Evolutionary conservation across 2,113 vertebrate genomes (phyloP).

Genomic region (Sminthopsis crassicaudata): DNA sequence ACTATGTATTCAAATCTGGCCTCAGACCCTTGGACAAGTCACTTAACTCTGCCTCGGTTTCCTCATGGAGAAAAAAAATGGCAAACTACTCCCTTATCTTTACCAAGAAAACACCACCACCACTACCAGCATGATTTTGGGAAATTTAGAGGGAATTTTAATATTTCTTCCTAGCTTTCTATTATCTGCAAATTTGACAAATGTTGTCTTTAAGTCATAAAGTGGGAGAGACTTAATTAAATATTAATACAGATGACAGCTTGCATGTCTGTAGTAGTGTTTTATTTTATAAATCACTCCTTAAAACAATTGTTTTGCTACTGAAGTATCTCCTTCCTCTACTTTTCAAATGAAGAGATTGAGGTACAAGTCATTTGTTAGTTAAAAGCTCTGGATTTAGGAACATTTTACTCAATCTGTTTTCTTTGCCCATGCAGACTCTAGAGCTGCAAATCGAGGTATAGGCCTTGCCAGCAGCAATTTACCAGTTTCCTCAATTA

Average conservation of each 20-base stretch:
- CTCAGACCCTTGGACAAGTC: no score
- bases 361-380: not conserved
- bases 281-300: not conserved
- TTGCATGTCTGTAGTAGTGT: not conserved
- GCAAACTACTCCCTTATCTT: no score
- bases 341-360: not conserved
- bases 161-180: not conserved
- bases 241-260: not conserved
- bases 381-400: not conserved
- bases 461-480: constrained; percentile 39
- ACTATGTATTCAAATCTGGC: no score
- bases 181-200: not conserved
- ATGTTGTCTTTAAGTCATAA: not conserved
- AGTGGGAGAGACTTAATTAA: not conserved
- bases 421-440: constrained; percentile 24
- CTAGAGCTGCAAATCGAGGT: constrained; percentile 54
- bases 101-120: no score
- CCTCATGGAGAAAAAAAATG: no score
- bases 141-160: not conserved
- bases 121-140: not conserved
- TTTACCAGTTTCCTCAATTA: constrained; percentile 70
- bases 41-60: no score
- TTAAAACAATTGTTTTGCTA: not conserved
- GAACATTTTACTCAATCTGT: not conserved
- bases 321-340: not conserved